phyloP scores from a whole-genome alignment of 2,113 vertebrate genomes.

The Egretta garzetta region DNA sequence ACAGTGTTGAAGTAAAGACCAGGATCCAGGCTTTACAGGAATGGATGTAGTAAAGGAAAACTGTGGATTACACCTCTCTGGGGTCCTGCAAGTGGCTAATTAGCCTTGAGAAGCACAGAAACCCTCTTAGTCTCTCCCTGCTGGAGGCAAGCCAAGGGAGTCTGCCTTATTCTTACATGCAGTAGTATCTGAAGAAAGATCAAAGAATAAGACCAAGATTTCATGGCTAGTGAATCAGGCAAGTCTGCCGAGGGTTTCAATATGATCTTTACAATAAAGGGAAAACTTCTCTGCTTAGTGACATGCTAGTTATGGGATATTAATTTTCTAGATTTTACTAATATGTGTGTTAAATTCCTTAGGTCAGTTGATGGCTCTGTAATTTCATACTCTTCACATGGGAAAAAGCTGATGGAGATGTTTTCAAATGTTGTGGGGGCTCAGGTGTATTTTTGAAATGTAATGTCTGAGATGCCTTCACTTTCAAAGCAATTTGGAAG shows the following conservation, averaged over 20 bases:
- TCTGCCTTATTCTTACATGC: slow-evolving; percentile 8
- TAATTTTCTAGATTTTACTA: neutral
- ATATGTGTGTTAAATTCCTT: neutral
- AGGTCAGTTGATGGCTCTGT: slow-evolving; percentile 33
- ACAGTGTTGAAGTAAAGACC: neutral
- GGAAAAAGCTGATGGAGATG: neutral
- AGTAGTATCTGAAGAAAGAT: slow-evolving; percentile 43
- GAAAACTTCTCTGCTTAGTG: neutral
- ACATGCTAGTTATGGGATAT: neutral
- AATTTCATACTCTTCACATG: neutral
- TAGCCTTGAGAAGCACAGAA: neutral
- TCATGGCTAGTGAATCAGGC: slow-evolving; percentile 24
- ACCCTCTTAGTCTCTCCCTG: neutral
- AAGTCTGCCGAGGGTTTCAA: neutral
- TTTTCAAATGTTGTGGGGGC: neutral
- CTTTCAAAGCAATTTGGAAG: neutral
- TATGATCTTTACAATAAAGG: neutral
- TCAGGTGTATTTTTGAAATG: neutral
- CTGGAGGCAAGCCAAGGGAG: slow-evolving; percentile 30
- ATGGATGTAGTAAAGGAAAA: neutral
- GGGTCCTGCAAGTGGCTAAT: slow-evolving; percentile 12
- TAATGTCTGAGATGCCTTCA: neutral
- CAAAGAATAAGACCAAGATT: slow-evolving; percentile 44
- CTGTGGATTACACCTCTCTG: neutral
- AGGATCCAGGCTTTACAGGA: neutral